Evolutionary conservation across 2,113 vertebrate species (phyloP).

Genomic region (Lampris megalopsis): DNA sequence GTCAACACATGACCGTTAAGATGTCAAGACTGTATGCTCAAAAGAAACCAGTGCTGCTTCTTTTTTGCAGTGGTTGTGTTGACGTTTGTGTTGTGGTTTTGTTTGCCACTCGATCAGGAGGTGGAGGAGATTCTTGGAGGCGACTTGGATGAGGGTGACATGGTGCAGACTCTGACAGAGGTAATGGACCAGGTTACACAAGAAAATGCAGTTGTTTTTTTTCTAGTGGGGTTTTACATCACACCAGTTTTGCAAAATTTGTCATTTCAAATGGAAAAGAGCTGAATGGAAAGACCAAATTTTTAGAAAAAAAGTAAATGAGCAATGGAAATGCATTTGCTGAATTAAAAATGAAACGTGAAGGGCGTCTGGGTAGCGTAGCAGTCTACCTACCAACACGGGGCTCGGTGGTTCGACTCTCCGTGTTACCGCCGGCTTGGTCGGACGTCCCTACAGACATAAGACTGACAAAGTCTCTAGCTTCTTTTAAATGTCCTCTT

Average conservation of each 20-base stretch:
- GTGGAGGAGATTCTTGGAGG: conserved; percentile 49
- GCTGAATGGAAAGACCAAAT: no score
- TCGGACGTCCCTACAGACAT: no score
- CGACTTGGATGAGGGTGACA: conserved; percentile 66
- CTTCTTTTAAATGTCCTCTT: no score
- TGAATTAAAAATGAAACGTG: no score
- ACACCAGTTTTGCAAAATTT: conserved; percentile 4
- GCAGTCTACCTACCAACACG: no score
- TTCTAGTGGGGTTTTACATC: conserved; percentile 76
- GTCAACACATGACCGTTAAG: not conserved
- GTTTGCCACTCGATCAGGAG: conserved; percentile 50
- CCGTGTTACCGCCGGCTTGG: no score
- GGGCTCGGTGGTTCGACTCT: no score
- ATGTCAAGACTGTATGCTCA: no score
- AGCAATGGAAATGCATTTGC: no score
- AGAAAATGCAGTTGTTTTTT: conserved; percentile 77
- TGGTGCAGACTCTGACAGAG: conserved; percentile 70
- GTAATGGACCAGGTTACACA: conserved; percentile 74
- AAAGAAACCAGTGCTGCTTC: not conserved
- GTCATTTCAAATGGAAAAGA: not conserved
- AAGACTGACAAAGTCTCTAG: no score
- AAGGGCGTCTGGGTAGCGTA: no score
- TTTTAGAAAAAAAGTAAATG: no score
- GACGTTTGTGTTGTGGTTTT: conserved; percentile 37
- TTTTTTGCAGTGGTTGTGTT: not conserved